Evolutionary conservation across 2,797 vertebrate genomes (phyloP).

Genomic region (Gallinago nigripennis): DNA sequence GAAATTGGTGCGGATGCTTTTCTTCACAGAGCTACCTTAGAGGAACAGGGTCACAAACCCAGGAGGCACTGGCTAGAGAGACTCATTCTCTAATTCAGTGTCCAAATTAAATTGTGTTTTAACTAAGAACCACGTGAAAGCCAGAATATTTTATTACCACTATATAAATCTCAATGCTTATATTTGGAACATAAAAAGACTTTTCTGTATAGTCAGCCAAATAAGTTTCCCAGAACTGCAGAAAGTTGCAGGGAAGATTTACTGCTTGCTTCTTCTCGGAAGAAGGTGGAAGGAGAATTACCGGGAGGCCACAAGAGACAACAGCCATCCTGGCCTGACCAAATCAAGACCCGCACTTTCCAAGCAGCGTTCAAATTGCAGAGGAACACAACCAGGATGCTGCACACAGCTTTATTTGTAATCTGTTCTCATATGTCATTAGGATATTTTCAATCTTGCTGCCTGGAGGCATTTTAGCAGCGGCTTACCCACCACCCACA

Average conservation of each 20-base stretch:
- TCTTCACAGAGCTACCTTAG: neutral
- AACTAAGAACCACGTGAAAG: neutral
- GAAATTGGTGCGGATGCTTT: neutral
- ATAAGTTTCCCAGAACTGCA: neutral
- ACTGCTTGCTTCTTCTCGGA: neutral
- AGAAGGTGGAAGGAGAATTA: neutral
- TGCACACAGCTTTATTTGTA: neutral
- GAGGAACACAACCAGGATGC: neutral
- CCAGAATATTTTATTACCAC: neutral
- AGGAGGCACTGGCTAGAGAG: neutral
- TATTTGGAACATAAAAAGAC: neutral
- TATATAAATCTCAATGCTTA: neutral
- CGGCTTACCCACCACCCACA: conserved; percentile 36
- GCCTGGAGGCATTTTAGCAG: conserved; percentile 46
- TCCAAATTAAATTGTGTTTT: neutral
- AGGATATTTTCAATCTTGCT: conserved; percentile 40
- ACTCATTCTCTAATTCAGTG: neutral
- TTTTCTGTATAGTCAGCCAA: neutral
- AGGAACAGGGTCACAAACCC: neutral
- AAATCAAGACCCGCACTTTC: neutral
- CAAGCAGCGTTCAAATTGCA: neutral
- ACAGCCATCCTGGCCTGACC: neutral
- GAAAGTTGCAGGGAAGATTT: neutral
- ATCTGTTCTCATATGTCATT: conserved; percentile 1
- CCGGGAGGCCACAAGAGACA: neutral